A percentile compares a stretch with the other conserved stretches of the same genome.
Evolutionary conservation across 92 coral and sea anemone species (phyloP).

Genomic region (Zoanthus sansibaricus): DNA sequence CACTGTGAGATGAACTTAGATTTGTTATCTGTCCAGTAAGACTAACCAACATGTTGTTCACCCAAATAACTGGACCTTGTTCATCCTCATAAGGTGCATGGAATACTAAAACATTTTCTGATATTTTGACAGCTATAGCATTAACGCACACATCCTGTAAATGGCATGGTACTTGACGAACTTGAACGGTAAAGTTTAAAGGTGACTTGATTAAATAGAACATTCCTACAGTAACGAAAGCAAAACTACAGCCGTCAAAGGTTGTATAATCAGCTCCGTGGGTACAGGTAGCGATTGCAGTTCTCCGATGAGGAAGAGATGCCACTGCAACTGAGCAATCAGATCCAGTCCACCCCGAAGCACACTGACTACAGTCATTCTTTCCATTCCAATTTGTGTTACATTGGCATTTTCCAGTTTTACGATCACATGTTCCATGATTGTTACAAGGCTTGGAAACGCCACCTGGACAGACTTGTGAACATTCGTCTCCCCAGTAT

Average conservation of each 20-base stretch:
- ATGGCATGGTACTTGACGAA: slow-evolving; percentile 70
- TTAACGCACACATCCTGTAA: slow-evolving; percentile 66
- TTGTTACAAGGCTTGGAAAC: slow-evolving; percentile 60
- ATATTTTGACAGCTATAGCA: slow-evolving; percentile 58
- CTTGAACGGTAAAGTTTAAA: slow-evolving; percentile 55
- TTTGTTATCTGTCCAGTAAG: slow-evolving; percentile 28
- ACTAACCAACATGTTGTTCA: slow-evolving; percentile 21
- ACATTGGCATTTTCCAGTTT: slow-evolving; percentile 60
- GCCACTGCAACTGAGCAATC: slow-evolving; percentile 70
- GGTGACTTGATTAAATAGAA: slow-evolving; percentile 34
- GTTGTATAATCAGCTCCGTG: slow-evolving; percentile 60
- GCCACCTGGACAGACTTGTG: slow-evolving; percentile 73
- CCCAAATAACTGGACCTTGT: slow-evolving; percentile 57
- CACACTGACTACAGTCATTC: slow-evolving; percentile 51
- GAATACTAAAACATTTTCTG: slow-evolving; percentile 51
- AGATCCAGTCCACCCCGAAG: slow-evolving; percentile 61
- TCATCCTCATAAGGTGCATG: slow-evolving; percentile 61
- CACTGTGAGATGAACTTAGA: slow-evolving; percentile 40
- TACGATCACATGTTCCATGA: slow-evolving; percentile 60
- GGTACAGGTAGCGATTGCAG: slow-evolving; percentile 38
- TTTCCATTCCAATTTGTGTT: slow-evolving; percentile 69
- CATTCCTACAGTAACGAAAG: slow-evolving; percentile 55
- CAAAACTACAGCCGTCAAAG: slow-evolving; percentile 68
- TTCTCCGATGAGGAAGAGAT: slow-evolving; percentile 11
- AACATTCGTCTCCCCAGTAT: slow-evolving; percentile 71